Evolutionary conservation across 2,888 invertebrate species (phyloP), one percentile per base, ranked within the genome.

Genomic region (Epinotia ramella): DNA sequence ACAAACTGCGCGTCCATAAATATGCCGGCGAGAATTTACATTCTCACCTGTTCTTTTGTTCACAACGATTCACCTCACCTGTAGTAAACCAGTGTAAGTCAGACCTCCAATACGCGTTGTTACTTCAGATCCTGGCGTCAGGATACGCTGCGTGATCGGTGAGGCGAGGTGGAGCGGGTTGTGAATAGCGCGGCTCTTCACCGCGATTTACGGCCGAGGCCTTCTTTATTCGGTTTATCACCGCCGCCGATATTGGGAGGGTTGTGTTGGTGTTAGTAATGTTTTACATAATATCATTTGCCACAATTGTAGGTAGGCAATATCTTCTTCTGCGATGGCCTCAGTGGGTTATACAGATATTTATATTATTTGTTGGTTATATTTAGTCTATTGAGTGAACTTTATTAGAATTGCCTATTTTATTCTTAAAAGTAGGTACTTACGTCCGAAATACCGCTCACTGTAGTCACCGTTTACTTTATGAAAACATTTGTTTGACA

Each of bases 161-260:
- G 16, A n/a, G 53, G n/a, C 53, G 16, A 16, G 49, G 4, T 2
- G 53, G n/a, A 13, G 5, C 5, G 16, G 3, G 53, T n/a, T 53
- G 53, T 53, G n/a, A 53, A 53, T 53, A 49, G 16, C 49, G 4
- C 49, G 53, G n/a, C 53, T n/a, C n/a, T 53, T 53, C 49, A 16
- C 16, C 59, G 20, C 40, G 40, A 68, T 68, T 68, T 68, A 68
- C 44, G 20, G 68, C 44, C 20, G 64, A 40, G 2, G 4, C 44
- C 44, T 49, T 64, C 64, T 59, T 68, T 59, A 57, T 68, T 57
- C 44, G 57, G 68, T 68, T 68, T 59, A 68, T 68, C 68, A 16
- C n/a, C 44, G 59, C 53, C 6, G n/a, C 53, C 53, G 53, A 7
- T 53, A 53, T 53, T n/a, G n/a, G 53, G 13, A 46, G 53, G n/a